Evolutionary conservation across 1,140 invertebrate species (phyloP), one percentile per base, ranked within the genome.

Genomic region (Dendroctonus valens): DNA sequence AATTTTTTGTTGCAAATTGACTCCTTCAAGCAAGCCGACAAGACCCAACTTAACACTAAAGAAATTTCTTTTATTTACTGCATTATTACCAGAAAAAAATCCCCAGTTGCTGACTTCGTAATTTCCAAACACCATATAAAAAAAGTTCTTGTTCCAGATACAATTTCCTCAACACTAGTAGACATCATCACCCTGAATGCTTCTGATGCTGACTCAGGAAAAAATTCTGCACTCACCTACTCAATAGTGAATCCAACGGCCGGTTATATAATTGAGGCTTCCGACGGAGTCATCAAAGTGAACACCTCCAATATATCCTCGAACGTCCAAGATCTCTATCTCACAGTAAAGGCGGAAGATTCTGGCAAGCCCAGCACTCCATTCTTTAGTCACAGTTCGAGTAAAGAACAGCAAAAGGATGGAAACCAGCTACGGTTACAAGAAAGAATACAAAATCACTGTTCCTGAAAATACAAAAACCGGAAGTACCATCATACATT

Each of bases 171-270:
- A 7, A 78, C 82, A 2, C 85, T 88, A 40, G 78, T 84, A 7
- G 85, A 89, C 74, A 81, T 97, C n/a, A 78, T 92, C 0, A 83
- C 85, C 38, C 88, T 98, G 6, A 90, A 88, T 70, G 95, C 95
- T 0, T 91, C 86, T 0, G 96, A 98, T 77, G 80, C 81, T 2
- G 96, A 98, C 78, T 84, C 86, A 14, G 87, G 87, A 60, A 83
- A 86, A 37, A 97, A 97, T 51, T 59, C 68, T 8, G 58, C 62
- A 59, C 59, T 74, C 9, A 82, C 79, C 12, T 98, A 96, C 77
- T 85, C 84, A 12, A 81, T 97, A 9, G 76, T 87, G 1, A 79
- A 82, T 14, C 73, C 83, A 0, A 76, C 81, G 5, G 80, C 83
- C 50, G 91, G 91, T 8, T 95, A 95, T 75, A 85, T 83, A 6